These are phyloP conservation scores for Eristalinus sepulchralis DNA, from an alignment of 2,888 invertebrate genomes.

Conservation along the genomic window DNA sequence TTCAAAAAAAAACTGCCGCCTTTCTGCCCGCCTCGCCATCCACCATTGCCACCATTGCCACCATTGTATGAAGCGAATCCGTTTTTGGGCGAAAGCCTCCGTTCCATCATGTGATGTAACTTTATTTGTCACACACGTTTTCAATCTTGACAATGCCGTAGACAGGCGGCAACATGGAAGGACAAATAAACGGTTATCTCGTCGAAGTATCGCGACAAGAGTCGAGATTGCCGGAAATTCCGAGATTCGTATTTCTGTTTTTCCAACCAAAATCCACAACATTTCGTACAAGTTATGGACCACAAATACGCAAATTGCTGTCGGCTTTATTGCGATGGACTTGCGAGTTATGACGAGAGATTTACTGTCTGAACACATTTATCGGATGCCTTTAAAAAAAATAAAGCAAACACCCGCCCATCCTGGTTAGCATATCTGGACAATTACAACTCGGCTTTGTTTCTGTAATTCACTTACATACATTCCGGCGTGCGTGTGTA, in stretches of 20 bases:
- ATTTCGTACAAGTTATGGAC: slow-evolving; percentile 29
- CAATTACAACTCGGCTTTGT: slow-evolving; percentile 32
- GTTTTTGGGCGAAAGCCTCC: neutral
- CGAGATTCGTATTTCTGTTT: slow-evolving; percentile 16
- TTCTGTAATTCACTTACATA: neutral
- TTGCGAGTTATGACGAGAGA: slow-evolving; percentile 38
- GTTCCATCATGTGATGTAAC: neutral
- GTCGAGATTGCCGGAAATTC: slow-evolving; percentile 13
- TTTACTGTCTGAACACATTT: slow-evolving; percentile 22
- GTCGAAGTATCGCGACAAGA: neutral
- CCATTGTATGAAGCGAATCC: neutral
- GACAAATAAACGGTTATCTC: neutral
- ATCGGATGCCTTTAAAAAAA: slow-evolving; percentile 9
- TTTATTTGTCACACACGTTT: neutral
- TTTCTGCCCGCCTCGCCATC: neutral
- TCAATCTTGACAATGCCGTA: neutral
- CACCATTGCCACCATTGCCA: no score
- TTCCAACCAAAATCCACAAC: slow-evolving; percentile 13
- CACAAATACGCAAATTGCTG: slow-evolving; percentile 53
- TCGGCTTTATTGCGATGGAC: slow-evolving; percentile 44
- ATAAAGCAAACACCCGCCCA: neutral
- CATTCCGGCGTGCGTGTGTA: neutral
- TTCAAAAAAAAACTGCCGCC: slow-evolving; percentile 21
- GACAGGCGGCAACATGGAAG: neutral
- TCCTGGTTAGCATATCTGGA: slow-evolving; percentile 18